Evolutionary conservation across 2,888 invertebrate genomes (phyloP).

Genomic region (Melinaea menophilus): DNA sequence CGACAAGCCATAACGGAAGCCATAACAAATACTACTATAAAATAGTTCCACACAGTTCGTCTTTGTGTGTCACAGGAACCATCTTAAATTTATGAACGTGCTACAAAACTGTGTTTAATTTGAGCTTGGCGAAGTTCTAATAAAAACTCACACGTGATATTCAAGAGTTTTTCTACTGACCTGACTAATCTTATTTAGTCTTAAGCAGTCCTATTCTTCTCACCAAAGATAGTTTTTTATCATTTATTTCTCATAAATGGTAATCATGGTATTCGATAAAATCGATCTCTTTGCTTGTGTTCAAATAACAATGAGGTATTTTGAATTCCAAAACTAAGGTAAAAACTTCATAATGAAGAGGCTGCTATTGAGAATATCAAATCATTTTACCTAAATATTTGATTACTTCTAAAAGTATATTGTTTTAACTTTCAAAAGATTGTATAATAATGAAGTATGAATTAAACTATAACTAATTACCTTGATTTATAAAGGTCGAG

Average conservation of each 20-base stretch:
- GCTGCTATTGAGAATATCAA: background rate
- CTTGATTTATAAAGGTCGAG: conserved; percentile 12
- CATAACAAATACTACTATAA: conserved; percentile 23
- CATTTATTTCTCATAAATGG: too few relatives aligned
- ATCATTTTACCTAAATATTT: background rate
- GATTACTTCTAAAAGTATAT: too few relatives aligned
- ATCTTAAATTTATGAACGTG: conserved; percentile 24
- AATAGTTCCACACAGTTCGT: conserved; percentile 19
- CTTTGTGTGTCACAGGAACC: conserved; percentile 21
- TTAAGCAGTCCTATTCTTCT: too few relatives aligned
- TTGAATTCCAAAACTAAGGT: conserved; percentile 13
- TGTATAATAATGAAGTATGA: too few relatives aligned
- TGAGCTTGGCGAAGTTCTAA: background rate
- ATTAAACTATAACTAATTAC: too few relatives aligned
- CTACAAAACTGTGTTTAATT: conserved; percentile 22
- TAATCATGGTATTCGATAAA: too few relatives aligned
- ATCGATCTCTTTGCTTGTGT: conserved; percentile 13
- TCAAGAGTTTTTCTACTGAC: background rate
- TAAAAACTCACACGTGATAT: background rate
- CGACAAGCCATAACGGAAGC: conserved; percentile 14
- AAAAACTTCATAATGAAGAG: too few relatives aligned
- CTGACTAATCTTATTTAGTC: background rate
- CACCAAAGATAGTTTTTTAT: too few relatives aligned
- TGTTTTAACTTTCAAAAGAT: too few relatives aligned
- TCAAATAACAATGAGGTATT: conserved; percentile 28